Base-by-base conservation (phyloP, 2,113 vertebrate species). In the Zeus faber region DNA sequence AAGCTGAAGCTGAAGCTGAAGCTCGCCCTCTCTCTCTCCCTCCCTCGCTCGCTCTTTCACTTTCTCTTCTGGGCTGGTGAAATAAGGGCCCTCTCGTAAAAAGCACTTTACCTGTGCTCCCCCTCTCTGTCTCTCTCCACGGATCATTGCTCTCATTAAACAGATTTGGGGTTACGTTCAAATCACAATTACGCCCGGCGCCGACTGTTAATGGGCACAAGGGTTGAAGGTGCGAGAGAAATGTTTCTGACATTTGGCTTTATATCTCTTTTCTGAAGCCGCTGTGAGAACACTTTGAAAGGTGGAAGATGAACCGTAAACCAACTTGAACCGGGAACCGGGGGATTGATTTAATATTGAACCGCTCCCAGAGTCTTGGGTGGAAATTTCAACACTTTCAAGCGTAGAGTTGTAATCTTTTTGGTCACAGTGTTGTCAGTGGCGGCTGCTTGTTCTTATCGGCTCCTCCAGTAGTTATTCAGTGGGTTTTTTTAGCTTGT, bases 91-190 rank as follows among this genome's bases (percentile, higher is more conserved):
- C 84, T 85, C 80, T 85, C 65, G 70, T 85, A 81, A 80, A 86
- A 86, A 87, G 76, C 77, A 82, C 82, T 84, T 84, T 85, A 86
- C 83, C 82, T 85, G 76, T 73, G 82, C 79, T 85, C 78, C 8
- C 31, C 13, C 33, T 1, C 33, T 14, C 33, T 37, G 11, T 37
- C 79, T 85, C 78, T 75, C 77, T 83, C 80, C 56, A 58, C 48
- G 77, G 79, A 86, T 85, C 84, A 79, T 62, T 77, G 74, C 70
- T 66, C 83, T 87, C 82, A 82, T 87, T 88, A 86, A 79, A 84
- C 65, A 76, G 68, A 78, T 81, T 80, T 77, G 59, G 70, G 81
- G 79, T 83, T 82, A 78, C 80, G 67, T 83, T 84, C 77, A 82
- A 84, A 84, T 81, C 62, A 80, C 85, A 87, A 82, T 83, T 84